Conservation (phyloP, 1,140 invertebrate species). For the Drosophila ohnishii region DNA sequence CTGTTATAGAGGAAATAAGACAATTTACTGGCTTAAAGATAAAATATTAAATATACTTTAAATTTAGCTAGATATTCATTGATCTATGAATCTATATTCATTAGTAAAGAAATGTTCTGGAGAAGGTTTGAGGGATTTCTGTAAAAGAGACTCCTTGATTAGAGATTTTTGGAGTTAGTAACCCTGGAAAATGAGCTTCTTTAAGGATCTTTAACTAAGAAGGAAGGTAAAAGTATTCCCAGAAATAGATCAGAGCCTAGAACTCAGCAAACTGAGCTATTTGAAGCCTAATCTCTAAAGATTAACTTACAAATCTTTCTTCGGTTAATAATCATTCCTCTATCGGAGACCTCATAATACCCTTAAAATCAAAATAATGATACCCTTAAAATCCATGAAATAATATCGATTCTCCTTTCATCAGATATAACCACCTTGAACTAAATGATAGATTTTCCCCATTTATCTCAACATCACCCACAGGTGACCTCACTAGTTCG, state of each 20-base stretch:
- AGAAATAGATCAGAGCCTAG: too few species aligned
- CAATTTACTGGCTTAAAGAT: not conserved
- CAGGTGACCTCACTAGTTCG: constrained; percentile 85
- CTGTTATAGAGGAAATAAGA: not conserved
- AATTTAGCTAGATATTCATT: not conserved
- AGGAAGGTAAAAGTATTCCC: too few species aligned
- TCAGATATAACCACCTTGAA: not conserved
- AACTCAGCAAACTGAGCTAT: too few species aligned
- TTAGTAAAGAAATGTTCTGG: not conserved
- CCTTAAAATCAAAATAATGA: too few species aligned
- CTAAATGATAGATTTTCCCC: not conserved
- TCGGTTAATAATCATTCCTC: too few species aligned
- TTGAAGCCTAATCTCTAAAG: too few species aligned
- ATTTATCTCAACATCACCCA: not conserved
- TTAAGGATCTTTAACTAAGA: too few species aligned
- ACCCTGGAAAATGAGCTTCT: too few species aligned
- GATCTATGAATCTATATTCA: not conserved
- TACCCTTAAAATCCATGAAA: too few species aligned
- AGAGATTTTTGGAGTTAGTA: not conserved
- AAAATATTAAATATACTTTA: not conserved
- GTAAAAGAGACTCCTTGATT: not conserved
- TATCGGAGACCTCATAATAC: too few species aligned
- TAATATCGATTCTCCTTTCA: not conserved
- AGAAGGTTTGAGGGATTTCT: not conserved
- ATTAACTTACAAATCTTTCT: too few species aligned